phyloP scores from a whole-genome alignment of 2,113 vertebrate genomes.

The Bombycilla garrulus region DNA sequence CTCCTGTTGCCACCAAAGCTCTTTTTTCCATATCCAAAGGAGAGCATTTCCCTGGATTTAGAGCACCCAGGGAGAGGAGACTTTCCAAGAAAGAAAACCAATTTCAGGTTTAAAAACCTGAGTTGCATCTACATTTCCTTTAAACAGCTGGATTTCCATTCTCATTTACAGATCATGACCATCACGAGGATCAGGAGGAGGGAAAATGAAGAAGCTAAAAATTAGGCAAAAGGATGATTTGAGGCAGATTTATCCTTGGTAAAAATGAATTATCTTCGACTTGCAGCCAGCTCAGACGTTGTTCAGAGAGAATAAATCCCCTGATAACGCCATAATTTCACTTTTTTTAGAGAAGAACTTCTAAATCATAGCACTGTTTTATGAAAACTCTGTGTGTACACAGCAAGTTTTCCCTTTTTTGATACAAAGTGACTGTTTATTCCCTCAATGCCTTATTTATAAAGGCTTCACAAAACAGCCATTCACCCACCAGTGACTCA shows the following conservation, averaged over 20 bases:
- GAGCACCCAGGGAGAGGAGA: background rate
- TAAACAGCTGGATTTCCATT: background rate
- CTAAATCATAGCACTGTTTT: background rate
- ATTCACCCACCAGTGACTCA: slow-evolving; percentile 70
- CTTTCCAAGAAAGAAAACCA: background rate
- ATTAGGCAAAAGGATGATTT: background rate
- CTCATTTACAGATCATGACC: background rate
- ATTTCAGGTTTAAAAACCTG: background rate
- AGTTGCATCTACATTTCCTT: background rate
- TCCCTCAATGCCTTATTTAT: slow-evolving; percentile 69
- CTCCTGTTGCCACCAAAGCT: background rate
- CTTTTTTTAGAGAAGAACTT: background rate
- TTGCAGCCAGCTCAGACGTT: background rate
- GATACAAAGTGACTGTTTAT: slow-evolving; percentile 41
- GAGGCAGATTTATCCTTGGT: background rate
- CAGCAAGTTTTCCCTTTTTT: background rate
- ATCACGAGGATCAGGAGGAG: background rate
- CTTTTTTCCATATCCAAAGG: background rate
- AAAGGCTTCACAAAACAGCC: slow-evolving; percentile 62
- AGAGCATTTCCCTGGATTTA: background rate
- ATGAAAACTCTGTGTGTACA: background rate
- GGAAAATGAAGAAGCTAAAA: background rate
- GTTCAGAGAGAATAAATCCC: background rate
- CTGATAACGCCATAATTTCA: background rate
- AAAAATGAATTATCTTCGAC: background rate